Evolutionary conservation across 2,113 vertebrate species (phyloP).

Genomic region (Callipepla squamata): DNA sequence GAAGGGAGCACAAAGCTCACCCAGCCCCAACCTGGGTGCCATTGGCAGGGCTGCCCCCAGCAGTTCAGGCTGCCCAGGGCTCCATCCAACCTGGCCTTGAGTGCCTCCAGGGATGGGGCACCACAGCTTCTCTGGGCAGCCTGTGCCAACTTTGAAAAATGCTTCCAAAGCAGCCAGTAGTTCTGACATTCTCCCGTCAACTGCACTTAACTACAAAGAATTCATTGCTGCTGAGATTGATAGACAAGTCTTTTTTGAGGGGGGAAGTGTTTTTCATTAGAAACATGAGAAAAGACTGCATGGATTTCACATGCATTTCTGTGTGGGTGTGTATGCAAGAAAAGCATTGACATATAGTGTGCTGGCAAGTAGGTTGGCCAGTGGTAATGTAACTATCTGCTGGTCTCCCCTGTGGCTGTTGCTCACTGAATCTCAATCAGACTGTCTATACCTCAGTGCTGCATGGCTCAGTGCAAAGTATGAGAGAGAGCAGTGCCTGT

Average conservation of each 20-base stretch:
- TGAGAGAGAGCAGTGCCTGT: background rate
- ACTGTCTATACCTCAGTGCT: background rate
- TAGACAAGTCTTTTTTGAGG: background rate
- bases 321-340: background rate
- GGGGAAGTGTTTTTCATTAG: background rate
- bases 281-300: background rate
- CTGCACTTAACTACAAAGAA: background rate
- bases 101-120: no score
- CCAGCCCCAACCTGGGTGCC: no score
- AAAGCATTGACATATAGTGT: background rate
- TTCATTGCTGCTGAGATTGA: background rate
- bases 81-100: no score
- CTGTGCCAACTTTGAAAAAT: background rate
- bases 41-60: no score
- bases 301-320: background rate
- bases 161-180: background rate
- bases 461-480: background rate
- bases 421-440: background rate
- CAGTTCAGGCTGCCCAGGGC: no score
- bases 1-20: no score
- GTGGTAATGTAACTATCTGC: background rate
- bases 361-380: background rate
- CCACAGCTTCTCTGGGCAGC: no score
- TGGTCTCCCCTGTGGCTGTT: background rate
- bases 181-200: background rate